Evolutionary conservation across 2,113 vertebrate species (phyloP).

Genomic region (pig (Sus scrofa)): DNA sequence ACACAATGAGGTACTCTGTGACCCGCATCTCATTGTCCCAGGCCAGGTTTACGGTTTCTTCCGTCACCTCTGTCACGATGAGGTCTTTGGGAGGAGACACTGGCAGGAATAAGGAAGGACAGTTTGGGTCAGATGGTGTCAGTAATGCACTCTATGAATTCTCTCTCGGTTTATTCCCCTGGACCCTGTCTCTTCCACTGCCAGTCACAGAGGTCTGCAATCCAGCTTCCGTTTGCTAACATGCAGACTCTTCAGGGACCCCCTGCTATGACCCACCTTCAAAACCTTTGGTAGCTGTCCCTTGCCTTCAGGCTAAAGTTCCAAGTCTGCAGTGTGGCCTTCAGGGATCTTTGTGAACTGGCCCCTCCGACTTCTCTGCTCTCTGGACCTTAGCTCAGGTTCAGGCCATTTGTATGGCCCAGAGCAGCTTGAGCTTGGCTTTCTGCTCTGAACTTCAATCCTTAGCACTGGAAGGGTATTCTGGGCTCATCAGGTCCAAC

Average conservation of each 20-base stretch:
- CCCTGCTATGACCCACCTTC: neutral
- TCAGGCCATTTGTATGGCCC: neutral
- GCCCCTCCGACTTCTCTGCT: neutral
- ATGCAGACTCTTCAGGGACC: neutral
- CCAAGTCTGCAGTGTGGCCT: neutral
- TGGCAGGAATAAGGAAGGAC: conserved; percentile 78
- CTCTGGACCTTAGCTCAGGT: neutral
- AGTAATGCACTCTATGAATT: neutral
- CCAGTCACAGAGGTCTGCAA: neutral
- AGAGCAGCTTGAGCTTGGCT: neutral
- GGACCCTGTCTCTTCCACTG: neutral
- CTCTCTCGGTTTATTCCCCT: neutral
- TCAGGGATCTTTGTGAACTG: neutral
- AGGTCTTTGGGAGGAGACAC: conserved; percentile 96
- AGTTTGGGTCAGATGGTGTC: neutral
- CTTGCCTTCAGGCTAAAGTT: neutral
- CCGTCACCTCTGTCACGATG: conserved; percentile 92
- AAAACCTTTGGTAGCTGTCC: neutral
- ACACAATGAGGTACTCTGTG: conserved; percentile 94
- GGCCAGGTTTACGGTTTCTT: conserved; percentile 95
- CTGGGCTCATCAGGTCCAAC: neutral
- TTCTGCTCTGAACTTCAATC: neutral
- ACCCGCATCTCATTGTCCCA: conserved; percentile 97
- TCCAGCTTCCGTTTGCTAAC: neutral
- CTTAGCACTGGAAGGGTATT: too few relatives aligned